Evolutionary conservation across 2,888 invertebrate species (phyloP), one percentile per base, ranked within the genome.

Genomic region (Branchipolynoe longqiensis): DNA sequence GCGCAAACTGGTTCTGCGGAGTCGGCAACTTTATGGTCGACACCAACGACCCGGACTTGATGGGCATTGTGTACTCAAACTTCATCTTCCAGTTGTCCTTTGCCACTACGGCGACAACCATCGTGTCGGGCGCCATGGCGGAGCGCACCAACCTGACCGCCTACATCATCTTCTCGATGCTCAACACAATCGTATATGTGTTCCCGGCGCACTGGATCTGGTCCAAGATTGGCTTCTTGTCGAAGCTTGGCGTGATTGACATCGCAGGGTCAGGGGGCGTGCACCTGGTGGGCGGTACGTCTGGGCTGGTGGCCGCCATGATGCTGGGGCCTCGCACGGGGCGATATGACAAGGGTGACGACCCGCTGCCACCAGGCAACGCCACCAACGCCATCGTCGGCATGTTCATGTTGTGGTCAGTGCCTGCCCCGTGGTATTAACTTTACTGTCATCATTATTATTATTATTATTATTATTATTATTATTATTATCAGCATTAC

Each of bases 51-150:
- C 91, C 89, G 2, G 87, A 89, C 3, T 94, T 96, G 0, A 97
- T 97, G 96, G 98, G 98, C 0, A 96, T 96, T 0, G 96, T 96
- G 78, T 97, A 97, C 92, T 96, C 98, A 0, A 97, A 97, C 0
- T 98, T 98, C 69, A 85, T 86, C 58, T 85, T 85, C 54, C 90
- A 90, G 73, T 62, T 87, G 56, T 85, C 87, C 8, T 87, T 87
- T 64, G 86, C 87, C 12, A 88, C 87, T 40, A 87, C 87, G 4
- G 87, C 87, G 6, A 86, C 86, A 8, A 87, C 87, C 18, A 85
- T 83, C 56, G 56, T 86, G 62, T 54, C 86, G 2, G 91, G 92
- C 0, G 92, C 92, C 40, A 93, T 92, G 92, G 93, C 92, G 6
- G 93, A 93, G 85, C 86, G 93, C 64, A 92, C 92, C 12, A 91